phyloP scores from a whole-genome alignment of 2,113 vertebrate genomes.

The Isurus oxyrinchus region DNA sequence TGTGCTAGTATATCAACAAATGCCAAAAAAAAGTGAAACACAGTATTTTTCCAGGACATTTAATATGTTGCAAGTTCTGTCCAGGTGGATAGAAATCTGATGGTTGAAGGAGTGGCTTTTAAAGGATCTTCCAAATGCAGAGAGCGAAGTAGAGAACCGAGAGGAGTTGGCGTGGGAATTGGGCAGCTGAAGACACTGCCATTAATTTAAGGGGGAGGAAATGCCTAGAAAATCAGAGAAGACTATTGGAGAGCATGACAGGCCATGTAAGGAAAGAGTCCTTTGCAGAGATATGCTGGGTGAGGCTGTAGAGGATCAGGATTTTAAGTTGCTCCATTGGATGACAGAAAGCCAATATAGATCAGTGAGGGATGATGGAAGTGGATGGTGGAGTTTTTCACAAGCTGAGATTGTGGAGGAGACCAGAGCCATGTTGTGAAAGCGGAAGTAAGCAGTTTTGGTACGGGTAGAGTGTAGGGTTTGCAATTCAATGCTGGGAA shows the following conservation, averaged over 20 bases:
- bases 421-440: too few species aligned
- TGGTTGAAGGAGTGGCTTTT: not conserved
- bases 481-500: too few species aligned
- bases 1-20: not conserved
- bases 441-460: too few species aligned
- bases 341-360: too few species aligned
- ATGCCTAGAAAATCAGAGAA: not conserved
- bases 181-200: too few species aligned
- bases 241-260: not conserved
- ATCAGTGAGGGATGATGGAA: too few species aligned
- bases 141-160: not conserved
- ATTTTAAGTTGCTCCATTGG: too few species aligned
- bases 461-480: too few species aligned
- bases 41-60: not conserved
- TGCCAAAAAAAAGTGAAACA: not conserved
- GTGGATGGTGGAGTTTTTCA: too few species aligned
- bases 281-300: not conserved
- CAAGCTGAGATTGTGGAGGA: too few species aligned
- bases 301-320: too few species aligned
- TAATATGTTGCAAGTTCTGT: not conserved
- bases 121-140: not conserved
- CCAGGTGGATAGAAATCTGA: not conserved
- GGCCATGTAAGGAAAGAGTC: not conserved
- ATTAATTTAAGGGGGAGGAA: not conserved
- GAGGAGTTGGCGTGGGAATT: too few species aligned